Percentiles rank a stretch among this genome's conserved stretches.
These are phyloP conservation scores for Brevipalpus yothersi DNA, from an alignment of 1,140 invertebrate species.

Conservation along the genomic window DNA sequence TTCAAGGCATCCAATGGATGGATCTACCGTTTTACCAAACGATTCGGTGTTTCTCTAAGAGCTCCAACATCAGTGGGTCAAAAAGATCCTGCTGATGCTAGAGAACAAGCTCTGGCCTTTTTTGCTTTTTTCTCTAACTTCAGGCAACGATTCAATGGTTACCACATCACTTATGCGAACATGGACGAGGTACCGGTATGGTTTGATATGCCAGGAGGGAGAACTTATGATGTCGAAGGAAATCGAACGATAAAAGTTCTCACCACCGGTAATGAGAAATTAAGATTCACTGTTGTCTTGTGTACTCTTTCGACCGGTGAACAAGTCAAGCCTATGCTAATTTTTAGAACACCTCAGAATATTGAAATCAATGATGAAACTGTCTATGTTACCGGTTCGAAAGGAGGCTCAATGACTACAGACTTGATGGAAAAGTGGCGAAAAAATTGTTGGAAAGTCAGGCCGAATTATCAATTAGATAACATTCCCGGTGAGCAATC, in stretches of 20 bases:
- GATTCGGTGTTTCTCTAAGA: neutral
- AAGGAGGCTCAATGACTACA: conserved; percentile 1
- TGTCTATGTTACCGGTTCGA: neutral
- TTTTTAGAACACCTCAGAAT: conserved; percentile 13
- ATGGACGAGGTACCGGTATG: conserved; percentile 5
- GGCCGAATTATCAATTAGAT: neutral
- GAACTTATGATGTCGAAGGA: conserved; percentile 3
- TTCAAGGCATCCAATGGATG: neutral
- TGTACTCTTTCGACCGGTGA: neutral
- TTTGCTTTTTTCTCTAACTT: neutral
- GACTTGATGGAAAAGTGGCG: conserved; percentile 1
- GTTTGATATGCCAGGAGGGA: conserved; percentile 4
- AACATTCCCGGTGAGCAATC: neutral
- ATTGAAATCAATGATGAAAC: neutral
- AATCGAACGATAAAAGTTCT: conserved; percentile 1
- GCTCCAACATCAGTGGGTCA: neutral
- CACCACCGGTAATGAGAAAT: conserved; percentile 7
- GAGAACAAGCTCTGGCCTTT: neutral
- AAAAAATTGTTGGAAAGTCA: neutral
- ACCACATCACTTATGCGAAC: neutral
- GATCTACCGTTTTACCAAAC: neutral
- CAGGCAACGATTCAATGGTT: neutral
- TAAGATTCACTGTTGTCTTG: conserved; percentile 5
- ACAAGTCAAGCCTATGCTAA: conserved; percentile 14
- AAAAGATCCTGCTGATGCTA: neutral